Conservation (phyloP, 2,888 invertebrate genomes). For the Bembecia ichneumoniformis region DNA sequence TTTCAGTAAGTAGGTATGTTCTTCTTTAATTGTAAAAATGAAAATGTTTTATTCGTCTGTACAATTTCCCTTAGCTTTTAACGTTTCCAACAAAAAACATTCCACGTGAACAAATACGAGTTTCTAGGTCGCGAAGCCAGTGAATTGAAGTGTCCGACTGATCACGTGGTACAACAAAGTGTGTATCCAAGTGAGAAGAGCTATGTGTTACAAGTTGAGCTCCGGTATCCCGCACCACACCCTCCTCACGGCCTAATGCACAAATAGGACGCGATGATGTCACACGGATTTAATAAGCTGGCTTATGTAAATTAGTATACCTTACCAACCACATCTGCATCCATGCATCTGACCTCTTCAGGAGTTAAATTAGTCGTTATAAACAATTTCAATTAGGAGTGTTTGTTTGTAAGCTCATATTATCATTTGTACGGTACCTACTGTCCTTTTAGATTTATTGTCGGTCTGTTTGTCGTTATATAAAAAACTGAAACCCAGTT, state of each 20-base stretch:
- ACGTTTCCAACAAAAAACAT: too few relatives aligned
- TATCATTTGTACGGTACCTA: too few relatives aligned
- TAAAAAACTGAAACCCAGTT: too few relatives aligned
- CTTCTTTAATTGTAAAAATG: background rate
- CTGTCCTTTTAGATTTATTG: too few relatives aligned
- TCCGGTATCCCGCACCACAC: constrained; percentile 1
- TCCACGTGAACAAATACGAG: too few relatives aligned
- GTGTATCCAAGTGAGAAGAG: constrained; percentile 7
- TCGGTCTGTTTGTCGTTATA: too few relatives aligned
- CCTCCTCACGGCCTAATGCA: constrained; percentile 2
- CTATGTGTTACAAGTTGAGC: background rate
- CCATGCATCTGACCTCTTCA: background rate
- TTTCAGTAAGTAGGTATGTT: background rate
- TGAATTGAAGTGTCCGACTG: background rate
- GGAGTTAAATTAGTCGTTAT: too few relatives aligned
- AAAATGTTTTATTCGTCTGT: too few relatives aligned
- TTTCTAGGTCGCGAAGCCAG: background rate
- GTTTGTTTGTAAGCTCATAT: too few relatives aligned
- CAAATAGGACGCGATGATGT: constrained; percentile 1
- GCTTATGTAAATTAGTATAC: background rate
- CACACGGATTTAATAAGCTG: background rate
- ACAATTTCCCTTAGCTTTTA: too few relatives aligned
- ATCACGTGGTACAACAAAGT: constrained; percentile 5
- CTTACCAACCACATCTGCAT: background rate
- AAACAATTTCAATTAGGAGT: too few relatives aligned